Evolutionary conservation across 2,888 invertebrate genomes (phyloP), one percentile per base, ranked within the genome.

Genomic region (Notodonta ziczac): DNA sequence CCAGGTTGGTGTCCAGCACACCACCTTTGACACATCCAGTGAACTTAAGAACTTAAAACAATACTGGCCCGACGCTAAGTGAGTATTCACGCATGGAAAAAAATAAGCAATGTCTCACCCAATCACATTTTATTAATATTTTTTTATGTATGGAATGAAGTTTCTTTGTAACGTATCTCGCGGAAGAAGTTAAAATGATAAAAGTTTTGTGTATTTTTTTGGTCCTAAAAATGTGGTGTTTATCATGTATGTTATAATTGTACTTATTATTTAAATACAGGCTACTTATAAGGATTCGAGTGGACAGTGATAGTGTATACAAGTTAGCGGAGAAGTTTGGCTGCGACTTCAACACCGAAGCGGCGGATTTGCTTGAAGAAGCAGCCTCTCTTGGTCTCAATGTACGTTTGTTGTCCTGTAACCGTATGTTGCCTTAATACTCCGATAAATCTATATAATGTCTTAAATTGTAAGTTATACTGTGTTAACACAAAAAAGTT

Each of bases 261-360:
- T 24, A 24, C 24, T 24, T 24, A 24, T 24, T 14, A 39, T 53
- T 24, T n/a, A 44, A 46, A 14, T 55, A 8, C 55, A 59, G 59
- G 16, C 35, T 59, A 9, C 55, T 71, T 8, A 67, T 84, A 16
- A 72, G 84, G 44, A 72, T 83, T 32, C 73, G 73, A 46, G 78
- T 82, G 6, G 82, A 82, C 14, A 70, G 83, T 10, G 72, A 80
- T 3, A 76, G 82, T 57, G 57, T 74, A 5, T 82, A 82, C 58
- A 74, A 74, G 53, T 61, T 84, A 35, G 80, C 80, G 0, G 74
- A 79, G 5, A 84, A 84, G 60, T 84, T 80, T 59, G 82, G 83
- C 5, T 84, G 82, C 57, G 77, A 81, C 35, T 78, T 71, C 59
- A 79, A 80, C 24, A 78, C 76, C 0, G 84, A 82, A 60, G 84